phyloP scores from a whole-genome alignment of 2,888 invertebrate species.

The Neria commutata region DNA sequence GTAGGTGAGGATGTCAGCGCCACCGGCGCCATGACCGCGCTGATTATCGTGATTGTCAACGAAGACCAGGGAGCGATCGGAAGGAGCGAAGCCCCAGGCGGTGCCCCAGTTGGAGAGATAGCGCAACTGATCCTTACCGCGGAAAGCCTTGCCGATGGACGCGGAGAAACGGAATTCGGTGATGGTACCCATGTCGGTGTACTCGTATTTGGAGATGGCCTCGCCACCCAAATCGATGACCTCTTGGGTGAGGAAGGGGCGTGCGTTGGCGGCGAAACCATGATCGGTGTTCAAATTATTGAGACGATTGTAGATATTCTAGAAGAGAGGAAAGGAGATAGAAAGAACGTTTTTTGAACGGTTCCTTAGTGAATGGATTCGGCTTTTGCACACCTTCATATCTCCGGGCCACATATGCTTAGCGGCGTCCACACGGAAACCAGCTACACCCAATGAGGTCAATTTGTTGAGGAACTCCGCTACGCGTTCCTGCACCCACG shows the following conservation, averaged over 20 bases:
- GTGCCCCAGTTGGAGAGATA: slow-evolving; percentile 72
- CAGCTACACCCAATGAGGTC: not conserved
- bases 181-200: slow-evolving; percentile 66
- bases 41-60: slow-evolving; percentile 94
- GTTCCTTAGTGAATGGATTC: not conserved
- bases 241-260: slow-evolving; percentile 76
- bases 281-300: slow-evolving; percentile 69
- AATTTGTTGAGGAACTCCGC: not conserved
- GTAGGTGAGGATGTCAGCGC: slow-evolving; percentile 71
- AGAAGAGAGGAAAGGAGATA: slow-evolving; percentile 39
- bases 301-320: slow-evolving; percentile 64
- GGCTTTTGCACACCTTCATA: not conserved
- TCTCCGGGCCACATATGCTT: not conserved
- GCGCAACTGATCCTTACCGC: slow-evolving; percentile 69
- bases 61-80: slow-evolving; percentile 73
- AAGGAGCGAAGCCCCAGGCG: slow-evolving; percentile 71
- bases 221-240: slow-evolving; percentile 73
- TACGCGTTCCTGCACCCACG: not conserved
- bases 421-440: not conserved
- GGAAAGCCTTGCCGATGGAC: slow-evolving; percentile 65
- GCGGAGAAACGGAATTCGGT: slow-evolving; percentile 72
- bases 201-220: slow-evolving; percentile 63
- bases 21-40: slow-evolving; percentile 73
- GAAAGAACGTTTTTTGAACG: not conserved
- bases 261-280: slow-evolving; percentile 69